A percentile compares a stretch with the other conserved stretches of the same genome.
phyloP scores from a whole-genome alignment of 1,140 invertebrate genomes.

The Ladona fulva region DNA sequence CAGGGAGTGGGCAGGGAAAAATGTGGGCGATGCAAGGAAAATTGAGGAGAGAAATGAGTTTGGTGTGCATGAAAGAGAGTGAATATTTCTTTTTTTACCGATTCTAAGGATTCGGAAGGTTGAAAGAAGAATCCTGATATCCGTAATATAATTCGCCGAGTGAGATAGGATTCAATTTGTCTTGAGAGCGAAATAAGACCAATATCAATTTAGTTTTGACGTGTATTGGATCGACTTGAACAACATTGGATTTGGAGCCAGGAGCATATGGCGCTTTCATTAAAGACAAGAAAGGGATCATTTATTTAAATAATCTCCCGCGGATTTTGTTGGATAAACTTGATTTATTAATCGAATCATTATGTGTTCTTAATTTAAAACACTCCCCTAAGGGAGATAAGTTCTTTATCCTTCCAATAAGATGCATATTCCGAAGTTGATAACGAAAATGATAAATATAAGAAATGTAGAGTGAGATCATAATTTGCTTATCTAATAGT shows the following conservation, averaged over 20 bases:
- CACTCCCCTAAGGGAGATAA: too few relatives aligned
- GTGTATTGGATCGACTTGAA: background rate
- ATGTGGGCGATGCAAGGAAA: too few relatives aligned
- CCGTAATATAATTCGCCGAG: background rate
- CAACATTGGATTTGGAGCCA: background rate
- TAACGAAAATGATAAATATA: too few relatives aligned
- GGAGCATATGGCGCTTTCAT: background rate
- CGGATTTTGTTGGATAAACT: too few relatives aligned
- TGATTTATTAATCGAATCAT: too few relatives aligned
- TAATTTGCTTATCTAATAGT: too few relatives aligned
- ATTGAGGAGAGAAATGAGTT: background rate
- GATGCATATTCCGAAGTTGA: too few relatives aligned
- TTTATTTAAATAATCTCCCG: too few relatives aligned
- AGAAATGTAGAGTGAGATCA: too few relatives aligned
- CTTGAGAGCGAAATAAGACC: background rate
- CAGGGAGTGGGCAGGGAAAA: too few relatives aligned
- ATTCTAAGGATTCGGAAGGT: background rate
- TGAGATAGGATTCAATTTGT: background rate
- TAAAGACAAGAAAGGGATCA: background rate
- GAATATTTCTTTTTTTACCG: background rate
- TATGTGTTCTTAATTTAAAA: too few relatives aligned
- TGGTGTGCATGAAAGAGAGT: background rate
- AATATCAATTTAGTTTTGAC: constrained; percentile 10
- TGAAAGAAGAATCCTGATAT: background rate
- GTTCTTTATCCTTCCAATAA: too few relatives aligned